Evolutionary conservation across 1,140 invertebrate species (phyloP).

Genomic region (Holotrichia oblita): DNA sequence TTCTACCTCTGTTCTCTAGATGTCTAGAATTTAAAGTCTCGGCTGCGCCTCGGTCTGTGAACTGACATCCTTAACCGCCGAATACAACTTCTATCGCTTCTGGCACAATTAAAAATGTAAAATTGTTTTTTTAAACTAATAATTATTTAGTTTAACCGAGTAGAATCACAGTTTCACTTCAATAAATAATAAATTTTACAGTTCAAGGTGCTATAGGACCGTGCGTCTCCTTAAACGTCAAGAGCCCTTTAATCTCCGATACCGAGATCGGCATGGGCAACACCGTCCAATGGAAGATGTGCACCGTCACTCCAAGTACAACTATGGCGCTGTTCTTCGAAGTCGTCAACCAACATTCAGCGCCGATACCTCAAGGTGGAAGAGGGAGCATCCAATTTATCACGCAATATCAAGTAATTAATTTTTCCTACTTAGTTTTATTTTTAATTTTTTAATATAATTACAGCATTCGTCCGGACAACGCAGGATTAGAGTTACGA

Average conservation of each 20-base stretch:
- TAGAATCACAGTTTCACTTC: too few species aligned
- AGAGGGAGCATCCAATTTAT: slow-evolving; percentile 98
- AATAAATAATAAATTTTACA: slow-evolving; percentile 58
- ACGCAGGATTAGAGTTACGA: slow-evolving; percentile 94
- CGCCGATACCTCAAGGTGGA: slow-evolving; percentile 94
- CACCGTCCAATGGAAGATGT: slow-evolving; percentile 99
- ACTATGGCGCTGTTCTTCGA: slow-evolving; percentile 97
- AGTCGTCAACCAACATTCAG: slow-evolving; percentile 95
- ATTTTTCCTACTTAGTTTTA: slow-evolving; percentile 7
- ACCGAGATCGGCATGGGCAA: slow-evolving; percentile 97
- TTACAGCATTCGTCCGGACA: slow-evolving; percentile 90
- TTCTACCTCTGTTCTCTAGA: too few species aligned
- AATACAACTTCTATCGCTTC: too few species aligned
- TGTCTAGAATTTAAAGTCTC: too few species aligned
- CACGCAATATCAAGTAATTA: slow-evolving; percentile 72
- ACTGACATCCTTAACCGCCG: too few species aligned
- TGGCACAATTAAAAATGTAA: too few species aligned
- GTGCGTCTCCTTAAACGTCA: slow-evolving; percentile 93
- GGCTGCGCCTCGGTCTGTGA: too few species aligned
- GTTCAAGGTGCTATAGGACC: slow-evolving; percentile 96
- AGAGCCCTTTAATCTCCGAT: slow-evolving; percentile 91
- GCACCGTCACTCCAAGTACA: slow-evolving; percentile 90
- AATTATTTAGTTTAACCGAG: too few species aligned
- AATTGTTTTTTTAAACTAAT: too few species aligned
- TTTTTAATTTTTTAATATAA: slow-evolving; percentile 8